Conservation (phyloP, 2,888 invertebrate species). For the Tipula vernalis region DNA sequence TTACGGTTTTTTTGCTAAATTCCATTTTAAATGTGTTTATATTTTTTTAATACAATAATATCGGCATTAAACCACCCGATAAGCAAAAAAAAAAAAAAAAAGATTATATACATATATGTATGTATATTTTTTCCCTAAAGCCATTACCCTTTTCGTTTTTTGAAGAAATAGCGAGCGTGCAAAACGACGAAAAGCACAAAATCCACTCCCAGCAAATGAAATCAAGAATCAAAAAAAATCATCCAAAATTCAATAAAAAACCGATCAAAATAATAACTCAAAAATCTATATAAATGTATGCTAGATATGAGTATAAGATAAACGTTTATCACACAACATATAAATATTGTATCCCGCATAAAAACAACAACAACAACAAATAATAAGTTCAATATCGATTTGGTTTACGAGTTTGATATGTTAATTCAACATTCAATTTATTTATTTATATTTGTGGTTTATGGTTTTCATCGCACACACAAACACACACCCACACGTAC, state of each 20-base stretch:
- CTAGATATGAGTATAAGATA: neutral
- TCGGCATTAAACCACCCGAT: neutral
- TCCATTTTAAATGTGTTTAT: neutral
- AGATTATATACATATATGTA: too few relatives aligned
- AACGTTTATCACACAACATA: neutral
- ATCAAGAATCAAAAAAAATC: neutral
- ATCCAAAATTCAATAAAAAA: neutral
- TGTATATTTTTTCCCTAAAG: neutral
- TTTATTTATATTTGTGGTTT: neutral
- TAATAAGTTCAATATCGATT: neutral
- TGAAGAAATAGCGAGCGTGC: neutral
- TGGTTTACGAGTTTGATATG: neutral
- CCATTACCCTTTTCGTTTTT: neutral
- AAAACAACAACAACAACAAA: neutral
- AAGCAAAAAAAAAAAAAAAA: neutral
- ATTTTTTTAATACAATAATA: neutral
- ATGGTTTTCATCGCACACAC: neutral
- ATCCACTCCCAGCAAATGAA: neutral
- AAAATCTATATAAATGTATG: neutral
- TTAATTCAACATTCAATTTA: neutral
- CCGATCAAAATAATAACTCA: neutral
- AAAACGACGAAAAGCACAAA: neutral
- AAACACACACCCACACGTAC: neutral
- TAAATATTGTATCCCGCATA: neutral
- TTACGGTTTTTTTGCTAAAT: neutral